phyloP scores from a whole-genome alignment of 2,113 vertebrate species.

The Onychostruthus taczanowskii region DNA sequence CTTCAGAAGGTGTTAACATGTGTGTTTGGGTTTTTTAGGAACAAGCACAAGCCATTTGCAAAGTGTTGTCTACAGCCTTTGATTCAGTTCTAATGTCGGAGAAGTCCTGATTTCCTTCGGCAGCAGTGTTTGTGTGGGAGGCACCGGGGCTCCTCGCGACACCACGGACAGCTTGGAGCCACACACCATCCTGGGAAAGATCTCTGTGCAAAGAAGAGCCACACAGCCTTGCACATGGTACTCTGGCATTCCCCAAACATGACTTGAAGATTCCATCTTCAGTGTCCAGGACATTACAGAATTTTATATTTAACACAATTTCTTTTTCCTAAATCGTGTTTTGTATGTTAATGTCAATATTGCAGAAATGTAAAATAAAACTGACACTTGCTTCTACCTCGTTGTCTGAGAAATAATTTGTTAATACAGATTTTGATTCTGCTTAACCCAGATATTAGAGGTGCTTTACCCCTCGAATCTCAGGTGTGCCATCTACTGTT shows the following conservation, averaged over 20 bases:
- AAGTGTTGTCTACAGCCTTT: slow-evolving; percentile 90
- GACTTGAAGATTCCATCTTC: slow-evolving; percentile 8
- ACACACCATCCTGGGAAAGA: not conserved
- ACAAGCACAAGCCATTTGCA: slow-evolving; percentile 96
- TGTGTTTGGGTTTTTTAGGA: slow-evolving; percentile 66
- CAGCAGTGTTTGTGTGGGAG: not conserved
- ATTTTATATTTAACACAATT: slow-evolving; percentile 14
- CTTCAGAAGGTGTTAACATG: not conserved
- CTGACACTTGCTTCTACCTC: not conserved
- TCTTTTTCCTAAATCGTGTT: not conserved
- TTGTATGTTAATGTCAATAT: slow-evolving; percentile 36
- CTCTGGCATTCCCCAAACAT: not conserved
- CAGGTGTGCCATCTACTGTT: not conserved
- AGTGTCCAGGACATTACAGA: not conserved
- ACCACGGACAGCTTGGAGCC: not conserved
- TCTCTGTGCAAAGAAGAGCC: not conserved
- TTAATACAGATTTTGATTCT: not conserved
- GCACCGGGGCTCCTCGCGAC: not conserved
- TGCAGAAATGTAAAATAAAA: slow-evolving; percentile 57
- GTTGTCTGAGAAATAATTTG: not conserved
- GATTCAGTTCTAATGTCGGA: slow-evolving; percentile 87
- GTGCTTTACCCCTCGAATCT: not conserved
- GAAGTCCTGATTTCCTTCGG: slow-evolving; percentile 80
- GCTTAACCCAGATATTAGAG: not conserved
- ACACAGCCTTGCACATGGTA: not conserved